Conservation (phyloP, 2,888 invertebrate species). For the Macroteleia sp. region DNA sequence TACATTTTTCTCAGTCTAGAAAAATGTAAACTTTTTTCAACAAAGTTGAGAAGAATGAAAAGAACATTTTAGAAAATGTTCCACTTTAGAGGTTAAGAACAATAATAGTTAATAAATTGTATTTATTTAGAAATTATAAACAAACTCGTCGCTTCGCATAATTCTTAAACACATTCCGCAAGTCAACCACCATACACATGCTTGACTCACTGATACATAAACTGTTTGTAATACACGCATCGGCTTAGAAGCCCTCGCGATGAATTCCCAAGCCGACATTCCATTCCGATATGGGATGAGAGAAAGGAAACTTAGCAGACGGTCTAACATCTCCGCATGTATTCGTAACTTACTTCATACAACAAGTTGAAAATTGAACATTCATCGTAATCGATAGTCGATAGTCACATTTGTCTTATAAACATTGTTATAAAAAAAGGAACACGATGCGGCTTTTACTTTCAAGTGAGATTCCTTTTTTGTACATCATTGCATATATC, state of each 20-base stretch:
- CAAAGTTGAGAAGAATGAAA: no score
- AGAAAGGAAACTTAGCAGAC: constrained; percentile 46
- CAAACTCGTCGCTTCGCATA: no score
- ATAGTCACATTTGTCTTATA: background rate
- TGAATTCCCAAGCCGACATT: constrained; percentile 43
- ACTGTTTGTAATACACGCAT: constrained; percentile 17
- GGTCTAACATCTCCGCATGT: constrained; percentile 19
- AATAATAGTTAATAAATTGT: no score
- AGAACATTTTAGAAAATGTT: no score
- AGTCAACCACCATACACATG: no score
- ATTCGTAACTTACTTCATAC: no score
- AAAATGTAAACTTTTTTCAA: no score
- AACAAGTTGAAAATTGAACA: constrained; percentile 21
- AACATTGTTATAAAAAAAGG: background rate
- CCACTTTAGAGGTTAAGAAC: no score
- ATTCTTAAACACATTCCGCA: no score
- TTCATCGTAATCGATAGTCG: constrained; percentile 5
- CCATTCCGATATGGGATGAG: constrained; percentile 46
- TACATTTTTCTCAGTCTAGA: no score
- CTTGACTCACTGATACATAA: background rate
- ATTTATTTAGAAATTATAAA: no score
- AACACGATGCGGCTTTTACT: background rate
- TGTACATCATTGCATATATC: background rate
- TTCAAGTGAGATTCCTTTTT: constrained; percentile 6
- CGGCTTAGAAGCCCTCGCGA: constrained; percentile 24